Evolutionary conservation across 1,140 invertebrate species (phyloP), one percentile per base, ranked within the genome.

Genomic region (Cydia strobilella): DNA sequence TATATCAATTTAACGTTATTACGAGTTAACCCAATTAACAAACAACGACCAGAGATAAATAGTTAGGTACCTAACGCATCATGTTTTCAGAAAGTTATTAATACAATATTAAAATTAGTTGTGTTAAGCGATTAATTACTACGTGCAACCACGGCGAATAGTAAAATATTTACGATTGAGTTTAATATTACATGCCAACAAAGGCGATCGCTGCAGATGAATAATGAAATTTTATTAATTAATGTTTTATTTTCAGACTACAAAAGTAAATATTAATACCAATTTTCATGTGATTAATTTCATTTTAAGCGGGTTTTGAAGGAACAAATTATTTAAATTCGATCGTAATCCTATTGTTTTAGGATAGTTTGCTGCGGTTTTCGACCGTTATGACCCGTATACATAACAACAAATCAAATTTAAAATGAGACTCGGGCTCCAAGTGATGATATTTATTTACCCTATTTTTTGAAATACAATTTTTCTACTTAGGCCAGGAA

Each of bases 81-180:
- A 18, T 54, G n/a, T 18, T 54, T n/a, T 54, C 45, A 48, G 45
- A 6, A 48, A 48, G 15, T 13, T 54, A 7, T n/a, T 54, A 18
- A 18, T 54, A 20, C 15, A 54, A 54, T 54, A 54, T 54, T 54
- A 18, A 54, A n/a, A 59, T 18, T 54, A 59, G 7, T 59, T 59
- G 54, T 59, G 23, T 51, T 59, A 59, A 59, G 54, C 54, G 10
- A 59, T 59, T 59, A 59, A 59, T 59, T 59, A 59, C 20, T 59
- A 59, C 20, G 20, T 59, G 54, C 7, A 59, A 59, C n/a, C 51
- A 59, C 54, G 20, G 48, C 54, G 54, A 2, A 10, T 59, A 2
- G 9, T 23, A 12, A 23, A 59, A 20, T 23, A 59, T 59, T 59
- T 59, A 59, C 20, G 20, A 59, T 59, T 23, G 54, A 59, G 20